Evolutionary conservation across 2,113 vertebrate genomes (phyloP).

Genomic region (Mohoua ochrocephala): DNA sequence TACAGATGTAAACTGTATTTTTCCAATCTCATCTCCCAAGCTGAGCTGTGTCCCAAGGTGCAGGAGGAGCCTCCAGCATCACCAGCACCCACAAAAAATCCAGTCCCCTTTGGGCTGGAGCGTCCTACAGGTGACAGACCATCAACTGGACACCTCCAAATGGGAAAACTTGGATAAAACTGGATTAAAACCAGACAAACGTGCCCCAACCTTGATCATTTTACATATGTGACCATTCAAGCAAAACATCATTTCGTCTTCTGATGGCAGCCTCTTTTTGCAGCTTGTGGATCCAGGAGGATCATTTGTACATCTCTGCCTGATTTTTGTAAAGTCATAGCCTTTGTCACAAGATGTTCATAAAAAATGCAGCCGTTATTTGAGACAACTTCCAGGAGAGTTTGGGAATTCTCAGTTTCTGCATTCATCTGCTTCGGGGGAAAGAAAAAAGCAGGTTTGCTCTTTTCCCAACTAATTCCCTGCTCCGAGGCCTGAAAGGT

Average conservation of each 20-base stretch:
- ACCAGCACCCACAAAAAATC: background rate
- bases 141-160: background rate
- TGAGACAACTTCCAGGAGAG: background rate
- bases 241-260: background rate
- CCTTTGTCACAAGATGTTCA: constrained; percentile 3
- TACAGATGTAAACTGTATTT: background rate
- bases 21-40: background rate
- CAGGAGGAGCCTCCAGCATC: background rate
- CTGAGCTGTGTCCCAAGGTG: background rate
- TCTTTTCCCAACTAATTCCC: background rate
- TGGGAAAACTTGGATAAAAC: background rate
- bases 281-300: background rate
- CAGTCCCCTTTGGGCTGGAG: background rate
- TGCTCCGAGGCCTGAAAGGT: background rate
- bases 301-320: background rate
- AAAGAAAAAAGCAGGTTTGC: background rate
- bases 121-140: background rate
- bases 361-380: constrained; percentile 1
- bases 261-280: background rate
- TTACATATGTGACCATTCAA: background rate
- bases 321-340: constrained; percentile 35
- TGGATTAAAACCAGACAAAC: background rate
- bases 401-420: background rate
- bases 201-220: background rate
- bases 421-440: background rate